A percentile compares a stretch with the other conserved stretches of the same genome.
phyloP scores from a whole-genome alignment of 2,113 vertebrate genomes.

The Cyphomyrus discorhynchus region DNA sequence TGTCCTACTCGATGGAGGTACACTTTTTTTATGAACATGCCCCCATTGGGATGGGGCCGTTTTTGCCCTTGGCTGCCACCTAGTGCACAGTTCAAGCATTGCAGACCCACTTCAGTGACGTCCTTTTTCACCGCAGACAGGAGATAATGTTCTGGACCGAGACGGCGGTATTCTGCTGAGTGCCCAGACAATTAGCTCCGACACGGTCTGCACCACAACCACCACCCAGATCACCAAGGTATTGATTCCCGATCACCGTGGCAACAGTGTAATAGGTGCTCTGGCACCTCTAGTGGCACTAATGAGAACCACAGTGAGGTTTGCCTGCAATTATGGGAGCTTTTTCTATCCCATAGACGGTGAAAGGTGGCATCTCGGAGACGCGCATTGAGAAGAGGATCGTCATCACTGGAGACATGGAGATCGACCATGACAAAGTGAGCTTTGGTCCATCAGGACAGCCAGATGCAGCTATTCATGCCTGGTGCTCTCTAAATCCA shows the following conservation, averaged over 20 bases:
- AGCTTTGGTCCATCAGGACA: background rate
- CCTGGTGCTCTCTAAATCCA: background rate
- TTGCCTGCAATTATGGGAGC: background rate
- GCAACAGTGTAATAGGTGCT: background rate
- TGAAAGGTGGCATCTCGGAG: slow-evolving; percentile 96
- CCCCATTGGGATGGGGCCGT: background rate
- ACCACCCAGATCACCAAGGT: slow-evolving; percentile 99
- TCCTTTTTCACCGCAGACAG: slow-evolving; percentile 62
- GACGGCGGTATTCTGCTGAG: slow-evolving; percentile 83
- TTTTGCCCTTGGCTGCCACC: background rate
- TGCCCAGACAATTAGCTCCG: slow-evolving; percentile 94
- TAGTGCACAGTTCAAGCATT: background rate
- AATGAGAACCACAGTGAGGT: background rate
- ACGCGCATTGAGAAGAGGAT: slow-evolving; percentile 97
- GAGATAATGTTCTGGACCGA: slow-evolving; percentile 69
- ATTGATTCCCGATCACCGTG: slow-evolving; percentile 17
- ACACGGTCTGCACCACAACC: slow-evolving; percentile 94
- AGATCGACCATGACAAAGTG: slow-evolving; percentile 97
- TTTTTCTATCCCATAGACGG: slow-evolving; percentile 64
- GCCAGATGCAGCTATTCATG: background rate
- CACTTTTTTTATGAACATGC: background rate
- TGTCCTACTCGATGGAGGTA: background rate
- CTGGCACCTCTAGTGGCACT: background rate
- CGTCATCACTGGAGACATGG: slow-evolving; percentile 91
- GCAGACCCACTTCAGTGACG: background rate